Evolutionary conservation across 2,113 vertebrate genomes (phyloP).

Genomic region (Neopipo cinnamomea): DNA sequence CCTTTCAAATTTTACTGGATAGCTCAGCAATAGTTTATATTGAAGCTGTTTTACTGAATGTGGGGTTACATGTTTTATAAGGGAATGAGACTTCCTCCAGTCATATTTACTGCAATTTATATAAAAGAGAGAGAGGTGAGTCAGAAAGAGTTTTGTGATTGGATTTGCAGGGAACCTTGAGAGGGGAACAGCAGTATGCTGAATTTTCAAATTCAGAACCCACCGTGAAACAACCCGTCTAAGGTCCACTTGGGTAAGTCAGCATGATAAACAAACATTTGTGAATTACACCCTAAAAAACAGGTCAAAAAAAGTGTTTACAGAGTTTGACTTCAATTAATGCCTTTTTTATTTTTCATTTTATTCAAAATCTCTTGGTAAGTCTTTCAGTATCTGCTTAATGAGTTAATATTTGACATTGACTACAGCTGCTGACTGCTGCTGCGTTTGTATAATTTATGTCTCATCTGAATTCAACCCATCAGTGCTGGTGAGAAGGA

Average conservation of each 20-base stretch:
- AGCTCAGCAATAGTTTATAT: not conserved
- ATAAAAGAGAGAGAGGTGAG: not conserved
- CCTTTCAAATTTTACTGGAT: not conserved
- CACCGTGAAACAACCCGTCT: slow-evolving; percentile 3
- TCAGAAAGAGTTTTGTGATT: slow-evolving; percentile 38
- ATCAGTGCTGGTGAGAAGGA: not conserved
- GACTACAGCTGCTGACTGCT: not conserved
- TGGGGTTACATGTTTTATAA: not conserved
- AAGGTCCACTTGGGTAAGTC: slow-evolving; percentile 14
- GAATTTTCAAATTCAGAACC: slow-evolving; percentile 42
- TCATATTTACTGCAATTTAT: not conserved
- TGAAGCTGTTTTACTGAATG: not conserved
- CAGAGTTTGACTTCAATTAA: not conserved
- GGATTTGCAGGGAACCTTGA: slow-evolving; percentile 36
- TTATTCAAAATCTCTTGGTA: not conserved
- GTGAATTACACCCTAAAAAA: not conserved
- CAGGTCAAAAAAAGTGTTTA: not conserved
- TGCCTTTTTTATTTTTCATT: not conserved
- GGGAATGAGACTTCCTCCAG: not conserved
- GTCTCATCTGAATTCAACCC: not conserved
- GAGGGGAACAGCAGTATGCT: not conserved
- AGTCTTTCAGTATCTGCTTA: not conserved
- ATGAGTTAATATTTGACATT: not conserved
- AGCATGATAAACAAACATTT: not conserved
- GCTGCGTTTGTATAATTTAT: not conserved